A percentile compares a stretch with the other conserved stretches of the same genome.
These are phyloP conservation scores for Ladona fulva DNA, from an alignment of 1,140 invertebrate species.

Conservation along the genomic window DNA sequence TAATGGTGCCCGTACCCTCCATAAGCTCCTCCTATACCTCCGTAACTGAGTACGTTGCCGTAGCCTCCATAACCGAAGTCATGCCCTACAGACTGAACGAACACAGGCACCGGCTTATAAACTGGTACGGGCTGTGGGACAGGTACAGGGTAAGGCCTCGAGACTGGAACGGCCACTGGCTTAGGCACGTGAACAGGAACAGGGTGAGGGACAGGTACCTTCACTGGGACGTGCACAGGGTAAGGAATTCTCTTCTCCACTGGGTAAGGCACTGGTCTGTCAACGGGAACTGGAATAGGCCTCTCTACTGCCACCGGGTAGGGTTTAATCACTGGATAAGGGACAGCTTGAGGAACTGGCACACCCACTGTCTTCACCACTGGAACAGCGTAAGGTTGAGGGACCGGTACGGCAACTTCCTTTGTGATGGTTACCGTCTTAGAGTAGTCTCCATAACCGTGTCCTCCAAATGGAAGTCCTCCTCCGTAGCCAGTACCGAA, in stretches of 20 bases:
- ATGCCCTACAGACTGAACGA: background rate
- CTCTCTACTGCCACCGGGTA: constrained; percentile 7
- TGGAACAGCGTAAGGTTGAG: background rate
- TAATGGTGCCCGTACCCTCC: no score
- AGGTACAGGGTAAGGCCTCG: constrained; percentile 16
- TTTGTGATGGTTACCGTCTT: background rate
- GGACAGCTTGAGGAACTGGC: constrained; percentile 1
- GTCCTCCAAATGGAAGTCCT: constrained; percentile 30
- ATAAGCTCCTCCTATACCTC: background rate
- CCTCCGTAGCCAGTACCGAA: background rate
- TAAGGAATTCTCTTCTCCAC: constrained; percentile 20
- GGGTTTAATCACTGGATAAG: background rate
- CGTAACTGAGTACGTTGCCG: background rate
- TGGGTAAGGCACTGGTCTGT: constrained; percentile 20
- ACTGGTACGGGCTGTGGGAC: constrained; percentile 17
- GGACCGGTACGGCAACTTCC: background rate
- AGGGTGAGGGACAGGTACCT: constrained; percentile 17
- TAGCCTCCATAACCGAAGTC: background rate
- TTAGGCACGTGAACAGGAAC: constrained; percentile 12
- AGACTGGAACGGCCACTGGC: constrained; percentile 15
- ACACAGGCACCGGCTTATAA: background rate
- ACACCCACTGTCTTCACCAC: background rate
- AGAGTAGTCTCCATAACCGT: constrained; percentile 35
- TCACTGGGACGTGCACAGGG: constrained; percentile 21
- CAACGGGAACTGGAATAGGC: constrained; percentile 9